Percentiles rank a stretch among this genome's conserved stretches.
phyloP scores from a whole-genome alignment of 2,797 vertebrate genomes.

The Poeciliopsis turneri region DNA sequence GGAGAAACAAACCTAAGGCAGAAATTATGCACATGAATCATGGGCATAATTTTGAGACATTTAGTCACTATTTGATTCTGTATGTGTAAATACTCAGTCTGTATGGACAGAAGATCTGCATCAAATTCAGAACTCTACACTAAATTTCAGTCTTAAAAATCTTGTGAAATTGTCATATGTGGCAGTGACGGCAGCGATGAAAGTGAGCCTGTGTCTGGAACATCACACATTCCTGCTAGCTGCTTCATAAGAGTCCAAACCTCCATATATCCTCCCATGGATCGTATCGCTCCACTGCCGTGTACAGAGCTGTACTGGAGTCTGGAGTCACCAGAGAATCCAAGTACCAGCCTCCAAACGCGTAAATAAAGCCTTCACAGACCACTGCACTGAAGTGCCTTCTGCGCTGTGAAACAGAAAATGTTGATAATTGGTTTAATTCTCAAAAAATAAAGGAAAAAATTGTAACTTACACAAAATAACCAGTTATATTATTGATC shows the following conservation, averaged over 20 bases:
- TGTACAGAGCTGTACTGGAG: conserved; percentile 79
- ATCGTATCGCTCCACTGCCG: conserved; percentile 83
- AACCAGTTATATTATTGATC: background rate
- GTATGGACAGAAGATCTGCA: background rate
- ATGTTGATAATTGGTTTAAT: conserved; percentile 24
- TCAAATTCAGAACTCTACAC: background rate
- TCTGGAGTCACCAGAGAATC: conserved; percentile 82
- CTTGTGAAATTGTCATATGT: background rate
- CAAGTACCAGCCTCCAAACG: conserved; percentile 85
- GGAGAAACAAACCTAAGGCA: conserved; percentile 77
- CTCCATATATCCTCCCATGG: conserved; percentile 82
- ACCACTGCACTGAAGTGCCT: conserved; percentile 84
- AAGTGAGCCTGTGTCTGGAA: background rate
- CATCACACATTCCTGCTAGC: background rate
- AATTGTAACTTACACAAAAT: background rate
- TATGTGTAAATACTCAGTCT: background rate
- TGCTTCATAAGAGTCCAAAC: conserved; percentile 46
- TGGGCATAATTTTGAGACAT: background rate
- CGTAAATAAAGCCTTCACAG: conserved; percentile 80
- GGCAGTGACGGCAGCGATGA: background rate
- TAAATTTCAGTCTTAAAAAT: background rate
- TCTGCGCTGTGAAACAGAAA: conserved; percentile 72
- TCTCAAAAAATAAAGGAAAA: background rate
- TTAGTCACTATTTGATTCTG: background rate
- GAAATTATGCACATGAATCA: conserved; percentile 9